A percentile compares a stretch with the other conserved stretches of the same genome.
phyloP scores from a whole-genome alignment of 2,113 vertebrate species.

The Eubucco bourcierii region DNA sequence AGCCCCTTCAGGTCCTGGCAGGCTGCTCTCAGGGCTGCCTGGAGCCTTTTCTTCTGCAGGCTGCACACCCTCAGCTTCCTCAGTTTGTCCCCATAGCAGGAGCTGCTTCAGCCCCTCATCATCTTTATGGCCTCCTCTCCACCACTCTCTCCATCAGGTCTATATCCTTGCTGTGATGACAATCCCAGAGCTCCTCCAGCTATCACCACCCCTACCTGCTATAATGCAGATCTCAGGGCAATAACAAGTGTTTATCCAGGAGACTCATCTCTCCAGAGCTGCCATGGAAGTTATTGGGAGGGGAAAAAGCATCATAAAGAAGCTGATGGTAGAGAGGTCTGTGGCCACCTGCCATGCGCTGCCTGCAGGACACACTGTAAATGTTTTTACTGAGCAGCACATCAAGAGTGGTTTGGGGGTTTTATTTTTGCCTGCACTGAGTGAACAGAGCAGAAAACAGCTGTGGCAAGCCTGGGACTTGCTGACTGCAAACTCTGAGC shows the following conservation, averaged over 20 bases:
- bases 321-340: neutral
- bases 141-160: too few species aligned
- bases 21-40: too few species aligned
- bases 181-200: too few species aligned
- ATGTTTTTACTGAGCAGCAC: slow-evolving; percentile 8
- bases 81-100: too few species aligned
- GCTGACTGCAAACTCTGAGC: neutral
- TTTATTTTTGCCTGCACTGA: neutral
- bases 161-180: too few species aligned
- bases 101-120: too few species aligned
- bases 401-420: neutral
- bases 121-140: too few species aligned
- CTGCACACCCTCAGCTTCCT: too few species aligned
- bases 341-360: neutral
- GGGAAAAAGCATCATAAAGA: neutral
- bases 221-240: neutral
- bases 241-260: neutral
- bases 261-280: neutral
- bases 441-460: neutral
- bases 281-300: neutral
- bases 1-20: too few species aligned
- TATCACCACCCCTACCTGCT: accelerated
- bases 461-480: neutral
- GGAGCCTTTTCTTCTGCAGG: too few species aligned
- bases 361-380: neutral